phyloP scores from a whole-genome alignment of 2,888 invertebrate genomes.

The Drosophila longiperda region DNA sequence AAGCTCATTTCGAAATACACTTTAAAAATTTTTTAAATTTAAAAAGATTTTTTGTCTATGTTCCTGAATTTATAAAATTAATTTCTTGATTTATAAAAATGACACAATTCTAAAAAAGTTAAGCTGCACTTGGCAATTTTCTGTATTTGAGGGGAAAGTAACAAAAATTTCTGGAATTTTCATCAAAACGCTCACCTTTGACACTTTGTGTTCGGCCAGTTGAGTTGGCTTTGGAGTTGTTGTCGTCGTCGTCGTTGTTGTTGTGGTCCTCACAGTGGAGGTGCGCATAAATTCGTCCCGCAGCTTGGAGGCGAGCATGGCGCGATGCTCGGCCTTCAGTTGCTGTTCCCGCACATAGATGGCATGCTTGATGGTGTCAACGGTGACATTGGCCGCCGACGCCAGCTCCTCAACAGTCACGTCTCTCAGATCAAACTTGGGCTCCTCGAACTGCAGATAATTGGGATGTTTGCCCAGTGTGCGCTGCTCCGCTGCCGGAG shows the following conservation, averaged over 20 bases:
- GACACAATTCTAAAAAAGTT: too few species aligned
- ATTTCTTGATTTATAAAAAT: too few species aligned
- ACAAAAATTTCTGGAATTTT: not conserved
- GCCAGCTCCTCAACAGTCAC: slow-evolving; percentile 86
- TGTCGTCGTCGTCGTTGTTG: slow-evolving; percentile 85
- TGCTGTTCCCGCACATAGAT: slow-evolving; percentile 90
- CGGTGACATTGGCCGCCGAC: slow-evolving; percentile 91
- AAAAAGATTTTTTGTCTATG: too few species aligned
- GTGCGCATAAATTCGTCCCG: slow-evolving; percentile 84
- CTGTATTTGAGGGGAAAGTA: not conserved
- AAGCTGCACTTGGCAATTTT: not conserved
- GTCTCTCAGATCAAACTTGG: slow-evolving; percentile 81
- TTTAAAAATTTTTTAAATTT: too few species aligned
- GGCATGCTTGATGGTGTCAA: slow-evolving; percentile 91
- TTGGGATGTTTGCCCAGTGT: slow-evolving; percentile 70
- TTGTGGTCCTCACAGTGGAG: slow-evolving; percentile 84
- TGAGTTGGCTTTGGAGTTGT: slow-evolving; percentile 59
- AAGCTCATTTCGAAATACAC: too few species aligned
- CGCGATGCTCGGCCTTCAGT: slow-evolving; percentile 87
- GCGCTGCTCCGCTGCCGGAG: slow-evolving; percentile 53
- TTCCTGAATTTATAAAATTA: too few species aligned
- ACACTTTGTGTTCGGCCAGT: slow-evolving; percentile 75
- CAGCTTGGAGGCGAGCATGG: slow-evolving; percentile 77
- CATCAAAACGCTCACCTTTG: slow-evolving; percentile 65
- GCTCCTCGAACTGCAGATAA: slow-evolving; percentile 82